A percentile compares a stretch with the other conserved stretches of the same genome.
Conservation (phyloP, 1,140 invertebrate species). For the Drosophila virilis region DNA sequence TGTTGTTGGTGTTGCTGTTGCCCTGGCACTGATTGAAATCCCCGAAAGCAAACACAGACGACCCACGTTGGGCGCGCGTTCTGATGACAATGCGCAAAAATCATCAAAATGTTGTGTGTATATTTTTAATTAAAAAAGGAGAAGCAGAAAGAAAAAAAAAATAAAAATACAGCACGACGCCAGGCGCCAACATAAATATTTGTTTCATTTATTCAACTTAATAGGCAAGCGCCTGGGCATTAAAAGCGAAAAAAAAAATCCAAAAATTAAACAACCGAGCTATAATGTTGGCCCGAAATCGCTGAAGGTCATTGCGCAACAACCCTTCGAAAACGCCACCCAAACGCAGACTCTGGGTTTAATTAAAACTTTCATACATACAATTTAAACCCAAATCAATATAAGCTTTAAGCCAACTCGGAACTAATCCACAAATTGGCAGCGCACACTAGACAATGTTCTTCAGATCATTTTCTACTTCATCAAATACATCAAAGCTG, state of each 20-base stretch:
- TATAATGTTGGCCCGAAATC: slow-evolving; percentile 13
- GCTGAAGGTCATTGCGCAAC: slow-evolving; percentile 28
- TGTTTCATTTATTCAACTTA: slow-evolving; percentile 48
- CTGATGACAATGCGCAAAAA: slow-evolving; percentile 63
- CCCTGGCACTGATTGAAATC: slow-evolving; percentile 50
- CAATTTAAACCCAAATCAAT: slow-evolving; percentile 49
- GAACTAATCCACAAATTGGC: slow-evolving; percentile 12
- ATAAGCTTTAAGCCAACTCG: slow-evolving; percentile 3
- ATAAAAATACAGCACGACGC: not conserved
- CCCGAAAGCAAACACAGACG: slow-evolving; percentile 41
- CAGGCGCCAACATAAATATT: slow-evolving; percentile 48
- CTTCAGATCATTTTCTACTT: slow-evolving; percentile 22
- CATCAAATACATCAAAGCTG: slow-evolving; percentile 33
- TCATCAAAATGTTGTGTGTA: slow-evolving; percentile 66
- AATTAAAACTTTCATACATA: slow-evolving; percentile 36
- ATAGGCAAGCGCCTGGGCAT: slow-evolving; percentile 20
- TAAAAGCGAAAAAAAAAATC: slow-evolving; percentile 2
- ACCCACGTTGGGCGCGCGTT: not conserved
- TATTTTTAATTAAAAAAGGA: slow-evolving; percentile 72
- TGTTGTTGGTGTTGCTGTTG: slow-evolving; percentile 13
- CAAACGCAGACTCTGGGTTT: not conserved
- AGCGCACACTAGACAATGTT: slow-evolving; percentile 1
- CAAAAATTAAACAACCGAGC: slow-evolving; percentile 27
- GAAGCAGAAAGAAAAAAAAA: slow-evolving; percentile 12
- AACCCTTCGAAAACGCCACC: not conserved